These are phyloP conservation scores for Xiphophorus couchianus DNA, from an alignment of 2,113 vertebrate species.

Conservation along the genomic window DNA sequence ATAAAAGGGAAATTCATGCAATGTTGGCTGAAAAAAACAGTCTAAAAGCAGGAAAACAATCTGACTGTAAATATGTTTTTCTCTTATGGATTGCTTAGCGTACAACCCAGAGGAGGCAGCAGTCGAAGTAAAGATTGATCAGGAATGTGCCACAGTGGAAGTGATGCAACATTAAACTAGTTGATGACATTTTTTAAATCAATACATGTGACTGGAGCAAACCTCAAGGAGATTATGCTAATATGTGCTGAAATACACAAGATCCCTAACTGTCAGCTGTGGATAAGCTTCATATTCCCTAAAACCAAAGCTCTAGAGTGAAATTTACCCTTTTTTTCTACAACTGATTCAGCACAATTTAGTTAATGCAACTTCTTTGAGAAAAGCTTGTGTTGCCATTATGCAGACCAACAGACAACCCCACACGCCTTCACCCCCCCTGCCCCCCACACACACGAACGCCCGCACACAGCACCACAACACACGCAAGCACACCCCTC, in stretches of 20 bases:
- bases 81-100: conserved; percentile 25
- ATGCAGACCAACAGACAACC: conserved; percentile 31
- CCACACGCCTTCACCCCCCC: too few relatives aligned
- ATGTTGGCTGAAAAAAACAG: conserved; percentile 24
- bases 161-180: conserved; percentile 44
- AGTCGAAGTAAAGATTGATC: conserved; percentile 19
- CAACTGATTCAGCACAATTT: conserved; percentile 52
- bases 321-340: conserved; percentile 64
- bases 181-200: conserved; percentile 50
- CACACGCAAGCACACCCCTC: conserved; percentile 1
- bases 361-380: conserved; percentile 62
- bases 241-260: conserved; percentile 58
- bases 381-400: conserved; percentile 59
- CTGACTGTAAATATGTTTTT: conserved; percentile 12
- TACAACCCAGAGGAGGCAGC: conserved; percentile 20
- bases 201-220: conserved; percentile 49
- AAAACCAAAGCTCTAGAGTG: conserved; percentile 29
- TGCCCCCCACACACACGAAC: too few relatives aligned
- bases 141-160: conserved; percentile 26
- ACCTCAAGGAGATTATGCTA: conserved; percentile 58
- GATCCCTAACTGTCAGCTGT: conserved; percentile 55
- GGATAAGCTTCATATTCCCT: conserved; percentile 68
- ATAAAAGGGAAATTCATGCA: conserved; percentile 23
- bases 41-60: conserved; percentile 14
- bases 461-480: too few relatives aligned